Evolutionary conservation across 2,888 invertebrate species (phyloP), one percentile per base, ranked within the genome.

Genomic region (Heliothis peltigera): DNA sequence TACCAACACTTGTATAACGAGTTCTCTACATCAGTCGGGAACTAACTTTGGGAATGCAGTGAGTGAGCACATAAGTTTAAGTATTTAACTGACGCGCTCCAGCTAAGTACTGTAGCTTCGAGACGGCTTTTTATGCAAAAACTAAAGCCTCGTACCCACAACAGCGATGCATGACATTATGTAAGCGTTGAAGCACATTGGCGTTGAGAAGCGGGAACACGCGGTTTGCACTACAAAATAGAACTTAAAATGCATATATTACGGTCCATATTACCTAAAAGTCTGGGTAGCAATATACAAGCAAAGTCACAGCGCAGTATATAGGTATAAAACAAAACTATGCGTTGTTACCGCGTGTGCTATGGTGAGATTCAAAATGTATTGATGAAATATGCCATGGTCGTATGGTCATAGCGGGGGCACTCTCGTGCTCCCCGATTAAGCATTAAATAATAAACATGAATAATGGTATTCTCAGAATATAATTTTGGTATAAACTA

Each of bases 51-150:
- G 51, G 49, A 72, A 42, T 35, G 25, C 46, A 32, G 49, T 57
- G 48, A 65, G 65, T 70, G 63, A 39, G 44, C 17, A 49, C 28
- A 32, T 70, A 70, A 66, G 46, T 71, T 66, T 52, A 56, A 46
- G 73, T 65, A 72, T 68, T 68, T 68, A 65, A 56, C 51, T 25
- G 39, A 52, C 49, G 66, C 65, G 66, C 65, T 72, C 10, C 42
- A 8, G 68, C 42, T 65, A 72, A 68, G 66, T 72, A 72, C 19
- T 46, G 51, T 21, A 42, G 68, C 51, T 72, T 72, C 46, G 18
- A 64, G 46, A 51, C 39, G 32, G 44, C 55, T 56, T 72, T 68
- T 72, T 72, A 56, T 52, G 65, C 57, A 52, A 51, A 28, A 72
- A 39, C 22, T 47, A 46, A 64, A 52, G 64, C 52, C 46, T 21